A percentile compares a stretch with the other conserved stretches of the same genome.
Evolutionary conservation across 2,797 vertebrate genomes (phyloP).

Genomic region (Acanthurus lineatus): DNA sequence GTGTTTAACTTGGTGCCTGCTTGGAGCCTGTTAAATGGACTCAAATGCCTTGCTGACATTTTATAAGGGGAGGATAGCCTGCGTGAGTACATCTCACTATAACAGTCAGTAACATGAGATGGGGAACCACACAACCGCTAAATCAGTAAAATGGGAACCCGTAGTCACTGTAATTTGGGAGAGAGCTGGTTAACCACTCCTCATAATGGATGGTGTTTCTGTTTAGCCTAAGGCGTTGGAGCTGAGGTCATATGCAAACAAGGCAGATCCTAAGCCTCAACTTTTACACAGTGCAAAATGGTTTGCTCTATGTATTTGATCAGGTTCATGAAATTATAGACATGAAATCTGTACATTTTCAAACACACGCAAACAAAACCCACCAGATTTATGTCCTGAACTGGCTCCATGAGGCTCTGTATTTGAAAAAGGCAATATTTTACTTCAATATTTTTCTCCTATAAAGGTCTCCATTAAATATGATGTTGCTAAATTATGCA

Average conservation of each 20-base stretch:
- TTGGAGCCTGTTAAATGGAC: conserved; percentile 62
- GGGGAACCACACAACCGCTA: conserved; percentile 83
- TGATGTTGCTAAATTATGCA: neutral
- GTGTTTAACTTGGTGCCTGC: conserved; percentile 61
- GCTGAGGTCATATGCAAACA: conserved; percentile 85
- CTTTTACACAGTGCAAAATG: conserved; percentile 59
- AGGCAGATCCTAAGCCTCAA: conserved; percentile 69
- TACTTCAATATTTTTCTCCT: conserved; percentile 7
- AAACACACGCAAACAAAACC: conserved; percentile 1
- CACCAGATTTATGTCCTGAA: conserved; percentile 17
- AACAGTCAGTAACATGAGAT: conserved; percentile 83
- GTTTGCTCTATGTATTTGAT: conserved; percentile 55
- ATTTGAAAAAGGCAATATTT: conserved; percentile 9
- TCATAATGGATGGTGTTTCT: conserved; percentile 87
- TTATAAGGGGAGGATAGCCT: conserved; percentile 74
- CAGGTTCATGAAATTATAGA: conserved; percentile 29
- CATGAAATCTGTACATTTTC: conserved; percentile 9
- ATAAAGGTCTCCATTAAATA: neutral
- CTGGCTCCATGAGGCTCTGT: neutral
- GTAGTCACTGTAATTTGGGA: conserved; percentile 85
- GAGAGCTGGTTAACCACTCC: conserved; percentile 84
- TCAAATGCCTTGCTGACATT: conserved; percentile 65
- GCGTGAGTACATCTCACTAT: conserved; percentile 78
- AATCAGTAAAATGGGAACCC: conserved; percentile 84
- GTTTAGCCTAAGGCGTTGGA: conserved; percentile 84